Conservation (phyloP, 2,888 invertebrate genomes). For the Galeopsomyia nigrocyanea region DNA sequence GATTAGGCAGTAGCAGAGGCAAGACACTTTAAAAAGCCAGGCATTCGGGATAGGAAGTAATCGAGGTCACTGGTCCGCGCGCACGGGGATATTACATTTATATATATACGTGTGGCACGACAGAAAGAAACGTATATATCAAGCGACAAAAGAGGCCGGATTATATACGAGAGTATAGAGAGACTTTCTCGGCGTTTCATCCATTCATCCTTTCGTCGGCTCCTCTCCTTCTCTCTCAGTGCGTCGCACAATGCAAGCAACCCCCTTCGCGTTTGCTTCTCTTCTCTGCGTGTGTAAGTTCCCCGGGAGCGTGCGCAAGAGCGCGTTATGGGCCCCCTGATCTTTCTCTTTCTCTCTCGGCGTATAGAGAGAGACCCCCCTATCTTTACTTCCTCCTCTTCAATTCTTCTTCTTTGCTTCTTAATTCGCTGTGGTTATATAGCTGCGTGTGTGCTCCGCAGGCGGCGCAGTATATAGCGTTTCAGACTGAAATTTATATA, state of each 20-base stretch:
- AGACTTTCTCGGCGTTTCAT: slow-evolving; percentile 25
- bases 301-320: too few relatives aligned
- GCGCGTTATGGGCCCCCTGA: too few relatives aligned
- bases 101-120: too few relatives aligned
- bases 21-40: background rate
- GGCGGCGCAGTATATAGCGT: too few relatives aligned
- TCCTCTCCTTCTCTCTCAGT: slow-evolving; percentile 10
- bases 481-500: too few relatives aligned
- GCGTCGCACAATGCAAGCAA: background rate
- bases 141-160: slow-evolving; percentile 25
- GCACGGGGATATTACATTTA: background rate
- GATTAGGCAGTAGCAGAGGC: slow-evolving; percentile 4
- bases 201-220: slow-evolving; percentile 44
- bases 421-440: background rate
- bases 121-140: too few relatives aligned
- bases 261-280: background rate
- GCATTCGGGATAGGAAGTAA: background rate
- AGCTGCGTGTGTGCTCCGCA: too few relatives aligned
- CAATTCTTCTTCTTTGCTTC: background rate
- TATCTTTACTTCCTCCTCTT: background rate
- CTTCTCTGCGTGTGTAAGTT: too few relatives aligned
- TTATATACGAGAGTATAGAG: slow-evolving; percentile 5
- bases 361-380: background rate
- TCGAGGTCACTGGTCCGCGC: slow-evolving; percentile 6
- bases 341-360: background rate